These are phyloP conservation scores for Threskiornis aethiopicus DNA, from an alignment of 2,797 vertebrate species.

Conservation along the genomic window DNA sequence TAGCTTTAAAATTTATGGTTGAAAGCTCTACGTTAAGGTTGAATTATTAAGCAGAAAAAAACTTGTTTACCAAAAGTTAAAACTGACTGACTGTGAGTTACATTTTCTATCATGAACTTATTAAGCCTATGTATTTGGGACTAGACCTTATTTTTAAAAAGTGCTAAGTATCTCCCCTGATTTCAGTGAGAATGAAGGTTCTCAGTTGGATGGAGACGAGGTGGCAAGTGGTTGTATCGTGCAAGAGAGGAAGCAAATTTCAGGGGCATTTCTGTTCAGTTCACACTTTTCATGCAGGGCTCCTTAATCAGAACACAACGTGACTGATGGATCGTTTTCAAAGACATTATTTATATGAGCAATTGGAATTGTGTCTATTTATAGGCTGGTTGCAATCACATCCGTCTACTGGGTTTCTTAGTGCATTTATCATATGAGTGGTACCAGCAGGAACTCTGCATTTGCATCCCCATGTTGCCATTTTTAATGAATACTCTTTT, in stretches of 20 bases:
- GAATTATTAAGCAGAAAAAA: neutral
- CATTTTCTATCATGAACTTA: neutral
- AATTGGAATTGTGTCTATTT: slow-evolving; percentile 17
- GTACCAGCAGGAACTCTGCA: neutral
- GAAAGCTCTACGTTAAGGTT: neutral
- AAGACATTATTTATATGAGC: slow-evolving; percentile 3
- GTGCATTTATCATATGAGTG: accelerated
- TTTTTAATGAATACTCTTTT: neutral
- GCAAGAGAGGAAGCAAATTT: neutral
- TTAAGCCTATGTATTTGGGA: neutral
- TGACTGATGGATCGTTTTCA: slow-evolving; percentile 1
- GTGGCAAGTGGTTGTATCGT: neutral
- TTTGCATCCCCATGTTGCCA: neutral
- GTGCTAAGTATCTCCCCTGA: neutral
- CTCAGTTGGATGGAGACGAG: neutral
- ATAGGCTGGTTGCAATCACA: neutral
- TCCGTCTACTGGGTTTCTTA: neutral
- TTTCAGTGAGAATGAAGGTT: neutral
- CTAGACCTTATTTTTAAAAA: neutral
- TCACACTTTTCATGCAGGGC: neutral
- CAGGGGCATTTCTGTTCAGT: neutral
- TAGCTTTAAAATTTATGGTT: neutral
- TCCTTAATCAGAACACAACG: neutral
- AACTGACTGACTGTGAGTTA: neutral
- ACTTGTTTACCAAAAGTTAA: neutral